Evolutionary conservation across 2,888 invertebrate species (phyloP).

Genomic region (Ethmia dodecea): DNA sequence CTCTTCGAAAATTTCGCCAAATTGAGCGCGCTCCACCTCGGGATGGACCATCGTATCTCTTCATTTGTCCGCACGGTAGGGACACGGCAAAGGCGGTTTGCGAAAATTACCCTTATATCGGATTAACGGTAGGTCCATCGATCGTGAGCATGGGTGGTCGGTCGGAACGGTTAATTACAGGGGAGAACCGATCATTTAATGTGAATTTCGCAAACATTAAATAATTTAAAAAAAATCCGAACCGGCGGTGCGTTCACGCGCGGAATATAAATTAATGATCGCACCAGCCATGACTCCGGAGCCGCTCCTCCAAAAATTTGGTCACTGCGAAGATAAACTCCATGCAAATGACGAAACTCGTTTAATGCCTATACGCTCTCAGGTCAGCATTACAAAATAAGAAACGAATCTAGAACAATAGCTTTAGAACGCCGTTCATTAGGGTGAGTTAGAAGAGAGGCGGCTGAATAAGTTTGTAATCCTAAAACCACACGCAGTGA

Average conservation of each 20-base stretch:
- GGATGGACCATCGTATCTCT: conserved; percentile 38
- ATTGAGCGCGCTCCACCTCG: conserved; percentile 30
- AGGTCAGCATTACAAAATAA: conserved; percentile 20
- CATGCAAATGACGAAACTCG: conserved; percentile 1
- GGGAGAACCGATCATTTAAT: conserved; percentile 65
- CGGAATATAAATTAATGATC: conserved; percentile 61
- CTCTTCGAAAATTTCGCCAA: conserved; percentile 45
- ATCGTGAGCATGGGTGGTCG: conserved; percentile 62
- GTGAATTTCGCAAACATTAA: conserved; percentile 69
- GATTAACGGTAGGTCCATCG: conserved; percentile 57
- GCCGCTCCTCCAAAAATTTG: conserved; percentile 18
- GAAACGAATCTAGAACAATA: conserved; percentile 55
- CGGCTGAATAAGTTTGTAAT: conserved; percentile 59
- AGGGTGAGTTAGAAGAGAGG: conserved; percentile 45
- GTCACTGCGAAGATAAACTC: conserved; percentile 9
- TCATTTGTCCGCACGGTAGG: conserved; percentile 47
- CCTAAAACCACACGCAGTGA: conserved; percentile 74
- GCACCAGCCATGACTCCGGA: conserved; percentile 30
- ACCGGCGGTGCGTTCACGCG: conserved; percentile 58
- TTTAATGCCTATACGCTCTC: conserved; percentile 2
- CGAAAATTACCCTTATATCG: conserved; percentile 57
- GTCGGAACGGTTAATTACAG: conserved; percentile 67
- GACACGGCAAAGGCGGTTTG: conserved; percentile 50
- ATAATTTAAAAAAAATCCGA: conserved; percentile 59
- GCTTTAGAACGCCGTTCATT: conserved; percentile 60